Conservation (phyloP, 1,140 invertebrate genomes). For the Armadillidium nasatum region DNA sequence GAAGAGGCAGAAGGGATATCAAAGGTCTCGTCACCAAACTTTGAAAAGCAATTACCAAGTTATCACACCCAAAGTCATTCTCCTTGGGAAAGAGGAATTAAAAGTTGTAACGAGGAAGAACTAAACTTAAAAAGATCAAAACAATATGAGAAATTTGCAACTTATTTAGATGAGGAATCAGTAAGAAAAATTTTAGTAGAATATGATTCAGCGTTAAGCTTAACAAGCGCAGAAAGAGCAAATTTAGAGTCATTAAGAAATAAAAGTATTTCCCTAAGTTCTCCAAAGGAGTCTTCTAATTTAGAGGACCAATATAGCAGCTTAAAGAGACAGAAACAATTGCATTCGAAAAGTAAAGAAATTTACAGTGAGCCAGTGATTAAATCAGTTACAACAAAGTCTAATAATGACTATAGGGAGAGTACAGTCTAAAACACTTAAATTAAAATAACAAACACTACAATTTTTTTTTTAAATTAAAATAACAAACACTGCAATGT, state of each 20-base stretch:
- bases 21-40: not conserved
- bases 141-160: not conserved
- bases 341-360: not conserved
- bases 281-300: too few species aligned
- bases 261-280: too few species aligned
- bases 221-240: not conserved
- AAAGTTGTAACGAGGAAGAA: not conserved
- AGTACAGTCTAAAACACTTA: not conserved
- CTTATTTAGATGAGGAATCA: not conserved
- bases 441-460: too few species aligned
- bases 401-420: not conserved
- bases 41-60: not conserved
- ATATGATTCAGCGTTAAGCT: not conserved
- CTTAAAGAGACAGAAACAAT: not conserved
- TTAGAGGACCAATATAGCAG: not conserved
- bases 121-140: not conserved
- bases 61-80: not conserved
- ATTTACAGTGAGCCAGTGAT: not conserved
- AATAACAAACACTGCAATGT: too few species aligned
- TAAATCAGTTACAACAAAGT: not conserved
- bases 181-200: not conserved
- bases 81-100: not conserved
- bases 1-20: not conserved
- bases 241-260: not conserved
- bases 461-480: too few species aligned